Conservation (phyloP, 1,140 invertebrate species). For the Heliconius melpomene region DNA sequence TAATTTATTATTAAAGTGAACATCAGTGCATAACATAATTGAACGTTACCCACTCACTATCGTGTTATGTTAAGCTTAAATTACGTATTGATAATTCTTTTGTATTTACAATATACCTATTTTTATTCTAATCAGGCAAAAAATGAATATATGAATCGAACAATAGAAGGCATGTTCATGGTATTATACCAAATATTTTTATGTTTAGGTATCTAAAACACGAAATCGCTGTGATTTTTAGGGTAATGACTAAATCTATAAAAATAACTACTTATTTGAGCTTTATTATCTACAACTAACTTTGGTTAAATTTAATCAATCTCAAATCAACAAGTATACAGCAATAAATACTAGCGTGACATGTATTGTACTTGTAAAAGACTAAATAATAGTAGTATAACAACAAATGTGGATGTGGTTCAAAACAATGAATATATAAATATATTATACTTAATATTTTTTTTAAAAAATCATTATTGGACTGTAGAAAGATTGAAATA, state of each 20-base stretch:
- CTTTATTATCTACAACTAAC: slow-evolving; percentile 43
- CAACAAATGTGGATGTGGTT: slow-evolving; percentile 55
- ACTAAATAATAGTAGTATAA: slow-evolving; percentile 53
- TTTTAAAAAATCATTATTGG: slow-evolving; percentile 42
- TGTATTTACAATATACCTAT: slow-evolving; percentile 30
- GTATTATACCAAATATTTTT: slow-evolving; percentile 48
- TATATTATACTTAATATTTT: slow-evolving; percentile 19
- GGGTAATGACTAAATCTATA: slow-evolving; percentile 49
- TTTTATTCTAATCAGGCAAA: slow-evolving; percentile 37
- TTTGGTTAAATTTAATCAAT: slow-evolving; percentile 31
- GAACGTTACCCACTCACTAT: slow-evolving; percentile 19
- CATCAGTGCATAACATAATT: slow-evolving; percentile 25
- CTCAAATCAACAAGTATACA: slow-evolving; percentile 34
- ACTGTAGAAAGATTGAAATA: slow-evolving; percentile 71
- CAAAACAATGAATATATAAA: slow-evolving; percentile 54
- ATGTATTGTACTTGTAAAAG: slow-evolving; percentile 43
- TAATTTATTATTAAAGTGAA: not conserved
- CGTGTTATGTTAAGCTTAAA: slow-evolving; percentile 24
- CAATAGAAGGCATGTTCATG: slow-evolving; percentile 72
- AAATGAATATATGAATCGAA: slow-evolving; percentile 28
- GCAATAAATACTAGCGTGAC: slow-evolving; percentile 31
- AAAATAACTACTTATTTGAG: slow-evolving; percentile 44
- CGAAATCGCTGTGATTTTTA: slow-evolving; percentile 24
- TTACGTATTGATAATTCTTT: slow-evolving; percentile 31
- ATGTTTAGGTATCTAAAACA: slow-evolving; percentile 37